Conservation (phyloP, 2,888 invertebrate species). For the Hermaeophaga mercurialis region DNA sequence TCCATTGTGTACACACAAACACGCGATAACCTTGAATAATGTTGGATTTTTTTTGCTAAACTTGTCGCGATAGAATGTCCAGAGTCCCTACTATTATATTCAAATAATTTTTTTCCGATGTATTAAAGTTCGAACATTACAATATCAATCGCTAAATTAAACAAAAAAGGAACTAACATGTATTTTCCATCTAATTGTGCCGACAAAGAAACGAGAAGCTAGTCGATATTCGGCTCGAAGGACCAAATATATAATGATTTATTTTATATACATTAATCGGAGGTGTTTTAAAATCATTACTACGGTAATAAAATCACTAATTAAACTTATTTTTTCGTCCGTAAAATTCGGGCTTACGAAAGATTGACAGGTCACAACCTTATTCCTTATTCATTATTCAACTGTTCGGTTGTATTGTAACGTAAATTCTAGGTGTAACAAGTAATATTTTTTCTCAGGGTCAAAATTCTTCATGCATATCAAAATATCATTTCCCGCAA, state of each 20-base stretch:
- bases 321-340: no score
- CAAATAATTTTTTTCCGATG: constrained; percentile 7
- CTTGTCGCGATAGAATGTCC: no score
- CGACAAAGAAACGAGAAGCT: no score
- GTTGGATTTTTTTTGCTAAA: background rate
- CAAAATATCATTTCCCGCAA: background rate
- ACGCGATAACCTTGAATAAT: constrained; percentile 1
- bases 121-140: background rate
- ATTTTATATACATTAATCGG: no score
- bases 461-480: background rate
- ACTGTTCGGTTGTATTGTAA: background rate
- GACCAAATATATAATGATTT: no score
- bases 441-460: constrained; percentile 1
- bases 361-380: background rate
- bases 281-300: no score
- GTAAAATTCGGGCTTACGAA: no score
- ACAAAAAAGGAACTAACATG: no score
- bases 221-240: no score
- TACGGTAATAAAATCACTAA: no score
- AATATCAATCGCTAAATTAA: constrained; percentile 11
- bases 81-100: constrained; percentile 15
- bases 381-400: background rate
- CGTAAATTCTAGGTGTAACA: background rate
- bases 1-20: constrained; percentile 4
- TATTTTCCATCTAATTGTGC: no score